A percentile compares a stretch with the other conserved stretches of the same genome.
Evolutionary conservation across 2,888 invertebrate species (phyloP).

Genomic region (Lysandra coridon): DNA sequence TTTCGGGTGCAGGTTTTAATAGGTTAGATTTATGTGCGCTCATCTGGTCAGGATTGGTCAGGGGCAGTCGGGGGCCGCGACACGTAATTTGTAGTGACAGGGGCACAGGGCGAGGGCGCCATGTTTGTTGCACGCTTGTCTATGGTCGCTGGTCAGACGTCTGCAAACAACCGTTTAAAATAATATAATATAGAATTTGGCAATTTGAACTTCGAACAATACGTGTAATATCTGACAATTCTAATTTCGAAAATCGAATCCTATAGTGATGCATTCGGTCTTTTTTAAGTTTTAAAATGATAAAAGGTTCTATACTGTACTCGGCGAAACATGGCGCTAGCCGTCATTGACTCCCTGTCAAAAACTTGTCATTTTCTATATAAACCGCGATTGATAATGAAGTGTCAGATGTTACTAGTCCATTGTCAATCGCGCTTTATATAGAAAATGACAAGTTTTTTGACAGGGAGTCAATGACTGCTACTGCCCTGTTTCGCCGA

Average conservation of each 20-base stretch:
- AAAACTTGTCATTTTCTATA: no score
- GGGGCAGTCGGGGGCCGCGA: slow-evolving; percentile 47
- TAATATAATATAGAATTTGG: not conserved
- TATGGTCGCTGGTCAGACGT: slow-evolving; percentile 34
- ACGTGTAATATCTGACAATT: not conserved
- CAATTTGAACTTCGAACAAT: not conserved
- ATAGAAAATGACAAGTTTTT: no score
- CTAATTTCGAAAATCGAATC: not conserved
- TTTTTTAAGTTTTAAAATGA: not conserved
- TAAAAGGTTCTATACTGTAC: no score
- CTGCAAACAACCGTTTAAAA: slow-evolving; percentile 14
- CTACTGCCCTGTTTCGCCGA: no score
- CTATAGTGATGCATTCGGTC: not conserved
- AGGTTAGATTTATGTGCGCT: slow-evolving; percentile 68
- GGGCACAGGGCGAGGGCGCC: slow-evolving; percentile 40
- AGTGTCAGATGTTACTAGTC: no score
- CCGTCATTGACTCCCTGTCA: no score
- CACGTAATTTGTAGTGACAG: slow-evolving; percentile 60
- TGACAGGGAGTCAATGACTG: no score
- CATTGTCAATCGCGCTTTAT: no score
- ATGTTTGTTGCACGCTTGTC: slow-evolving; percentile 41
- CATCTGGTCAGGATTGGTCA: slow-evolving; percentile 58
- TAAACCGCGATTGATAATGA: no score
- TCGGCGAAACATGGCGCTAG: no score
- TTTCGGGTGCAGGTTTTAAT: slow-evolving; percentile 57